Evolutionary conservation across 1,140 invertebrate genomes (phyloP).

Genomic region (Lucilia cuprina): DNA sequence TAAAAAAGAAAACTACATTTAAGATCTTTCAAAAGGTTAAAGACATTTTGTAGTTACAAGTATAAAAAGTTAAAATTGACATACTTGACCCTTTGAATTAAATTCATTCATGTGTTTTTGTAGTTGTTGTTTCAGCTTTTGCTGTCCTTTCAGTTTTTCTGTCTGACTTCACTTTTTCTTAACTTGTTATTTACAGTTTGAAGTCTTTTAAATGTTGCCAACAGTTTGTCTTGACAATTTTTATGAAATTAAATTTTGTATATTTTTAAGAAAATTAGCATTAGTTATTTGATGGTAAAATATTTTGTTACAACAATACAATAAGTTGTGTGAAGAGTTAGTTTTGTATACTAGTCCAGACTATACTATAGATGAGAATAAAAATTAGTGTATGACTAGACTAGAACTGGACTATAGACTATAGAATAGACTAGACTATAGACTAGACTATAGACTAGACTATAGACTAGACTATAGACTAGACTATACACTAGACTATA

Average conservation of each 20-base stretch:
- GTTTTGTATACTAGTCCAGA: no score
- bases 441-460: no score
- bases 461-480: no score
- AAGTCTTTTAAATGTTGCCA: background rate
- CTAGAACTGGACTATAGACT: no score
- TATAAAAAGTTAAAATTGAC: background rate
- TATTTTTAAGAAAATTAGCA: no score
- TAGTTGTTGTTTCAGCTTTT: background rate
- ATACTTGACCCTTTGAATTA: background rate
- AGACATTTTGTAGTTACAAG: conserved; percentile 4
- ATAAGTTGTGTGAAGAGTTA: no score
- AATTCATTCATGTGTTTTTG: background rate
- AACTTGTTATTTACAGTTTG: background rate
- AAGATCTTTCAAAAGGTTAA: background rate
- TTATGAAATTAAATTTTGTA: background rate
- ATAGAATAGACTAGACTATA: no score
- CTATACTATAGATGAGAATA: no score
- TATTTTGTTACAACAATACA: no score
- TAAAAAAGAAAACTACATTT: background rate
- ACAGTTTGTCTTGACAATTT: background rate
- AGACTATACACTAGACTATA: no score
- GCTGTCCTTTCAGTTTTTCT: background rate
- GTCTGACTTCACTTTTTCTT: background rate
- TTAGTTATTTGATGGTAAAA: no score
- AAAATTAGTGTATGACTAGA: no score